Conservation (phyloP, 2,888 invertebrate genomes). For the Agrotis puta region DNA sequence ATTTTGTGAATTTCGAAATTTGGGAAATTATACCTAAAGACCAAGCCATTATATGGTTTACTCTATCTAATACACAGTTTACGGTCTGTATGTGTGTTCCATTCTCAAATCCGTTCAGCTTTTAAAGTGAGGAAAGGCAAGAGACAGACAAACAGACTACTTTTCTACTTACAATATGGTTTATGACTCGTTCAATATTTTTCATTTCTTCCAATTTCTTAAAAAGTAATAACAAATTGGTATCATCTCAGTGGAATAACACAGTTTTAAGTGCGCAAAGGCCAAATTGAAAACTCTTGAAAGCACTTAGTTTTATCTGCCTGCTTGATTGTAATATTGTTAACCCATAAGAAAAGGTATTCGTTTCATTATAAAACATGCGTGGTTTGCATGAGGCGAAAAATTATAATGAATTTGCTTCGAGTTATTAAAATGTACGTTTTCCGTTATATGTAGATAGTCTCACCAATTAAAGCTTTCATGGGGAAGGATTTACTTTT, state of each 20-base stretch:
- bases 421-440: slow-evolving; percentile 41
- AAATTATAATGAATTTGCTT: slow-evolving; percentile 36
- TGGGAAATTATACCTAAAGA: neutral
- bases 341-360: slow-evolving; percentile 29
- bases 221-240: slow-evolving; percentile 29
- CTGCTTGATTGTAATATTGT: slow-evolving; percentile 45
- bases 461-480: slow-evolving; percentile 16
- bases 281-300: slow-evolving; percentile 49
- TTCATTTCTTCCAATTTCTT: slow-evolving; percentile 7
- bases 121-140: too few species aligned
- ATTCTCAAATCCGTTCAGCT: too few species aligned
- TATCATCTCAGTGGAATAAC: slow-evolving; percentile 19
- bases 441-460: neutral
- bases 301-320: slow-evolving; percentile 41
- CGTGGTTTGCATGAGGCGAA: slow-evolving; percentile 38
- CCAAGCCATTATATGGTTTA: too few species aligned
- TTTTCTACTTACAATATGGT: neutral
- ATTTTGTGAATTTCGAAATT: too few species aligned
- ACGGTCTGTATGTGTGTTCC: too few species aligned
- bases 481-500: slow-evolving; percentile 3
- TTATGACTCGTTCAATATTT: neutral
- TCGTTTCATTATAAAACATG: slow-evolving; percentile 34
- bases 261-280: slow-evolving; percentile 44
- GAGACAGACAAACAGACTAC: neutral
- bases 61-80: too few species aligned